Evolutionary conservation across 2,113 vertebrate species (phyloP).

Genomic region (Camelus dromedarius): DNA sequence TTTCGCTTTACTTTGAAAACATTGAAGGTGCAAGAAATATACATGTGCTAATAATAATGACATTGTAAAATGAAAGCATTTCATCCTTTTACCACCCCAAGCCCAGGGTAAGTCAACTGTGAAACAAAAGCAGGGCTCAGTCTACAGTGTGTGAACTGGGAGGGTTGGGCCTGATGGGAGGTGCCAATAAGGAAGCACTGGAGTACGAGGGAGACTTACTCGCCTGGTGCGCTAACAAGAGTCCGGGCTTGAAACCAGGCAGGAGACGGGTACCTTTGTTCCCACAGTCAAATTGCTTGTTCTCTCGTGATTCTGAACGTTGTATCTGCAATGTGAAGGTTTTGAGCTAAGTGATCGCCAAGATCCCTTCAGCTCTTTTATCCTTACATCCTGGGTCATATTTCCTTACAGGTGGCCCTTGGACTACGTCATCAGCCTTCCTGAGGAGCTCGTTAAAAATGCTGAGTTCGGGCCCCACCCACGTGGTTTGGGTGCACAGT

Average conservation of each 20-base stretch:
- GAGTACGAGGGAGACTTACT: not conserved
- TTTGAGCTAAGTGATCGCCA: not conserved
- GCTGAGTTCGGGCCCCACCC: not conserved
- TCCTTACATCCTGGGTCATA: not conserved
- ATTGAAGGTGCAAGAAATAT: slow-evolving; percentile 5
- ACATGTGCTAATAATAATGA: not conserved
- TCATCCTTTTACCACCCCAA: not conserved
- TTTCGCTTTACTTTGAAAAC: slow-evolving; percentile 20
- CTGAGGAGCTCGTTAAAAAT: not conserved
- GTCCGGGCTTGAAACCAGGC: not conserved
- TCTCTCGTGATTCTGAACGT: not conserved
- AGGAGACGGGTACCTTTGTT: not conserved
- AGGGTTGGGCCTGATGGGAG: not conserved
- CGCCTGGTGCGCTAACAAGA: not conserved
- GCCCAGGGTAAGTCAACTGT: slow-evolving; percentile 2
- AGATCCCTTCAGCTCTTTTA: not conserved
- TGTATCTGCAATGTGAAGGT: slow-evolving; percentile 26
- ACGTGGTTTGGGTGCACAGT: not conserved
- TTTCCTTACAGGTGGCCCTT: not conserved
- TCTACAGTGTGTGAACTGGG: not conserved
- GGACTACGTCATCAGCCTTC: not conserved
- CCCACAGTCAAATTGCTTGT: not conserved
- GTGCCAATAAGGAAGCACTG: not conserved
- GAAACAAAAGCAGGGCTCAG: not conserved
- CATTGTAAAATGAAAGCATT: slow-evolving; percentile 23